Base-by-base conservation (phyloP, 2,797 vertebrate genomes). In the Acomys russatus region DNA sequence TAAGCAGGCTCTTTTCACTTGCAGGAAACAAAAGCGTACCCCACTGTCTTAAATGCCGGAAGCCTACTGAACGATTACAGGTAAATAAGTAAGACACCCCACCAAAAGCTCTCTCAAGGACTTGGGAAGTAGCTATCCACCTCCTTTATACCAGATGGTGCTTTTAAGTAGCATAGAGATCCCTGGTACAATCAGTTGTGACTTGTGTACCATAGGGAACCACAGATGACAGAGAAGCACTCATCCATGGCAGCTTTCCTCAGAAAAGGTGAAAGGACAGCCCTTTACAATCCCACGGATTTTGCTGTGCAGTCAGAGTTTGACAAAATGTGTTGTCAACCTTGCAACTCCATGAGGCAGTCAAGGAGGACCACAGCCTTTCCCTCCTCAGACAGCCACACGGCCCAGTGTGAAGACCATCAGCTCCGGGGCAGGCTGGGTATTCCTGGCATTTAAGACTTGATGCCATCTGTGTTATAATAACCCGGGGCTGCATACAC, bases 11-110 rank as follows among this genome's bases (percentile, higher is more conserved):
- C 22, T 22, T 95, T 91, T 70, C 89, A 33, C 49, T 93, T 95
- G 28, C 73, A 88, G 80, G 84, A 89, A 93, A 84, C 77, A 85
- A 91, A 94, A 91, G 33, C 88, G 74, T 11, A 68, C 17, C 30
- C 23, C 3, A 9, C 90, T 85, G 35, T 83, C 59, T 83, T 71
- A 79, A 66, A 73, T 78, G 49, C 56, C 71, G n/a, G 68, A n/a
- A 70, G 66, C 68, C 93, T 77, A 54, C 79, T 80, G 71, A 88
- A 38, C 85, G 33, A 68, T 54, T 76, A 70, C 17, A n/a, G 22
- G 20, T 56, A 64, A 80, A 30, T 77, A 87, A 92, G 51, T 49
- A 33, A 10, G 35, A 1, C 0, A 6, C 56, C n/a, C 91, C 77
- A 5, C 59, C 14, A 1, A 63, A 93, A 54, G 54, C 77, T 94